Base-by-base conservation (phyloP, 2,888 invertebrate species). In the Dicyrtomina minuta region DNA sequence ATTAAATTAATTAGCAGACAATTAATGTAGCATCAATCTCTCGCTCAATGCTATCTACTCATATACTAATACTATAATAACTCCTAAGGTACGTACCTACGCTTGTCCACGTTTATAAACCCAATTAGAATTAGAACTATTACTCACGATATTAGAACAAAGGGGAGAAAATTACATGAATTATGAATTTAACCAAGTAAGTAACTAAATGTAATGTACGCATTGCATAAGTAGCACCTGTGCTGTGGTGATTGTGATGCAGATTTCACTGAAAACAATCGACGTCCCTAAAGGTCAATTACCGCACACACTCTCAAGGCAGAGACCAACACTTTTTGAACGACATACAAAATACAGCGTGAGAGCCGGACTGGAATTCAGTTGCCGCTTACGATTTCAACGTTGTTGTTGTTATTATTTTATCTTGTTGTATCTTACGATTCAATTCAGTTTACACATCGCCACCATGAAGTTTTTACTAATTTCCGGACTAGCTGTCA, bases 401-500 rank as follows among this genome's bases (percentile, higher is more conserved):
- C 4, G 33, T 33, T 33, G 46, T 12, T 15, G 33, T 33, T 33
- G 46, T 12, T 15, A 17, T 12, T 46, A 46, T 12, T 46, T 17
- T 12, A 46, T 46, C 15, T 10, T 20, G 8, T 8, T 5, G 33
- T 33, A 5, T 5, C 33, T 33, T 33, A 8, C 33, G 33, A 33
- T 33, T 33, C 33, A 33, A 33, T 33, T 33, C 8, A 33, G 33
- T 33, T n/a, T 8, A 33, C 33, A 33, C 33, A 5, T 33, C 44
- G 44, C 10, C 53, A 65, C 39, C 51, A 65, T 65, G 64, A 65
- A 65, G 39, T 49, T 65, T 39, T 20, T 65, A 17, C 15, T 65
- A 26, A 39, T 65, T 22, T 39, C 64, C 8, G 56, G 41, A 26
- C 20, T 64, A 15, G 33, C 46, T 33, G 49, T 51, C 33, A 33